Percentiles rank a stretch among this genome's conserved stretches.
These are phyloP conservation scores for Aradus depressus DNA, from an alignment of 2,888 invertebrate species.

Conservation along the genomic window DNA sequence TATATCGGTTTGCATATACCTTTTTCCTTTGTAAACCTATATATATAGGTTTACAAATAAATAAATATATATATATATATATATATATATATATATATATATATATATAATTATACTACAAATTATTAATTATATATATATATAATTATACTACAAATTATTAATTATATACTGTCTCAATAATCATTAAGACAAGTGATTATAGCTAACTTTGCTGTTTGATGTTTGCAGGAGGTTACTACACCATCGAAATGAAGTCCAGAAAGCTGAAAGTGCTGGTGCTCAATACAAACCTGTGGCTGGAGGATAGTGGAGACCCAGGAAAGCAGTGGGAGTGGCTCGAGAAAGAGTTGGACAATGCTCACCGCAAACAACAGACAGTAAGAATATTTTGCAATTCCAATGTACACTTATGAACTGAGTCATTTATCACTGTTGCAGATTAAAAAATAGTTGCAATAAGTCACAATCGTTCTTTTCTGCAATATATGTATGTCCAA, in stretches of 20 bases:
- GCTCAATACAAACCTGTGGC: constrained; percentile 77
- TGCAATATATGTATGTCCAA: too few species aligned
- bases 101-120: too few species aligned
- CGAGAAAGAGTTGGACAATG: constrained; percentile 57
- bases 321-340: constrained; percentile 79
- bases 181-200: neutral
- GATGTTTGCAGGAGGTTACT: constrained; percentile 65
- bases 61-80: too few species aligned
- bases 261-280: constrained; percentile 72
- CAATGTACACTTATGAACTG: too few species aligned
- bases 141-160: neutral
- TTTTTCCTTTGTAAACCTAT: too few species aligned
- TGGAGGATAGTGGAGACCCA: constrained; percentile 48
- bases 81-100: too few species aligned
- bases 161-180: neutral
- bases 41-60: too few species aligned
- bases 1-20: too few species aligned
- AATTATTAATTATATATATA: neutral
- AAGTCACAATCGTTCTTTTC: too few species aligned
- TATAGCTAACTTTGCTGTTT: neutral
- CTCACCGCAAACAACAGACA: constrained; percentile 63
- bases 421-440: too few species aligned
- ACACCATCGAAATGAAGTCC: constrained; percentile 72
- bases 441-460: too few species aligned
- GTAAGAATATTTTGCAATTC: too few species aligned